These are phyloP conservation scores for Corythoichthys haematopterus DNA, from an alignment of 2,113 vertebrate species.

Conservation along the genomic window DNA sequence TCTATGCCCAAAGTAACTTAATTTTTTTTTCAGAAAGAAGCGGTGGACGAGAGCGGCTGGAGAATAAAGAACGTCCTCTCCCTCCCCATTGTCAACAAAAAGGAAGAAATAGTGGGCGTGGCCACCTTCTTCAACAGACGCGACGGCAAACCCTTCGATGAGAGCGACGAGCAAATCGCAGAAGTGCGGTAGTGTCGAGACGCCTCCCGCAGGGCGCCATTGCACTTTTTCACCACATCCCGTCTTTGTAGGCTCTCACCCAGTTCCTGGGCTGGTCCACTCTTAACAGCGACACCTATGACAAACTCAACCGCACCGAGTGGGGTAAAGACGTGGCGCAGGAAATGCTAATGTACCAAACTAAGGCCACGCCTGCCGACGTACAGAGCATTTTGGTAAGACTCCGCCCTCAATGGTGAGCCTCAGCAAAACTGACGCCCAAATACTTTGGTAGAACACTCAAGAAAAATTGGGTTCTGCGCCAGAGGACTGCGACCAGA, in stretches of 20 bases:
- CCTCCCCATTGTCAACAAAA: slow-evolving; percentile 94
- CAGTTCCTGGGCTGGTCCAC: slow-evolving; percentile 94
- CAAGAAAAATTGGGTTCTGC: slow-evolving; percentile 80
- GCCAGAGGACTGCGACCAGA: slow-evolving; percentile 83
- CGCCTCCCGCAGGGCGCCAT: no score
- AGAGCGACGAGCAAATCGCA: slow-evolving; percentile 86
- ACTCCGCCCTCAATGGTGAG: neutral
- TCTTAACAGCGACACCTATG: slow-evolving; percentile 86
- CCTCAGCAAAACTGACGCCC: no score
- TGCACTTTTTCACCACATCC: no score
- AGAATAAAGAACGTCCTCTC: slow-evolving; percentile 85
- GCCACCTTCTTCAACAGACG: slow-evolving; percentile 90
- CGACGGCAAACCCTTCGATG: slow-evolving; percentile 88
- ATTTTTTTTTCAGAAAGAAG: slow-evolving; percentile 73
- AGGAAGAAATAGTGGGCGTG: slow-evolving; percentile 91
- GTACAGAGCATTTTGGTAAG: slow-evolving; percentile 84
- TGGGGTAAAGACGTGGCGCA: slow-evolving; percentile 84
- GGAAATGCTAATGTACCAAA: slow-evolving; percentile 89
- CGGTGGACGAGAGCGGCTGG: slow-evolving; percentile 85
- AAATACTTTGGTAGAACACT: slow-evolving; percentile 72
- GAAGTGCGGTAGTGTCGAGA: slow-evolving; percentile 66
- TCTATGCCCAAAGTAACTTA: no score
- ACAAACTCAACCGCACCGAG: slow-evolving; percentile 86
- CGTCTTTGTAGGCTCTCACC: slow-evolving; percentile 77
- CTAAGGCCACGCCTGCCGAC: slow-evolving; percentile 76